These are phyloP conservation scores for Philypnodon macrostomus DNA, from an alignment of 2,797 vertebrate genomes.

Conservation along the genomic window DNA sequence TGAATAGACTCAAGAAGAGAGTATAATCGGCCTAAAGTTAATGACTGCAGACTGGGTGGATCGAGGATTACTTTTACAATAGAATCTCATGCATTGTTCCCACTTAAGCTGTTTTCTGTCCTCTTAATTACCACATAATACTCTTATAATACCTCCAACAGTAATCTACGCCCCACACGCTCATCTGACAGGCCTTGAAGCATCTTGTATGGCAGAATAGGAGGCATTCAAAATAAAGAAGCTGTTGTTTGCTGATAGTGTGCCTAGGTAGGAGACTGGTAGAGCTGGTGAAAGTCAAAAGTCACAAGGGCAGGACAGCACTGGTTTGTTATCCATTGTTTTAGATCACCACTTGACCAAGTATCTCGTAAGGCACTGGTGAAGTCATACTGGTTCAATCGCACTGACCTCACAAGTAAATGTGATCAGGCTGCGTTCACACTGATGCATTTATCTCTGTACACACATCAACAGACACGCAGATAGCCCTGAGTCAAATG, in stretches of 20 bases:
- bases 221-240: constrained; percentile 8
- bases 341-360: neutral
- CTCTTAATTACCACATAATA: constrained; percentile 55
- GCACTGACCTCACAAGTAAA: neutral
- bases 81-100: constrained; percentile 28
- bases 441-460: neutral
- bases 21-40: too few species aligned
- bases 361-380: neutral
- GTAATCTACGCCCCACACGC: constrained; percentile 45
- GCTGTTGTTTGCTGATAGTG: constrained; percentile 10
- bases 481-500: too few species aligned
- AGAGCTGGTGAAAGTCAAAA: constrained; percentile 1
- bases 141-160: constrained; percentile 41
- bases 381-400: neutral
- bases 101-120: constrained; percentile 41
- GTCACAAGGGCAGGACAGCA: constrained; percentile 9
- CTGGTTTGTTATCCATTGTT: neutral
- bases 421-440: neutral
- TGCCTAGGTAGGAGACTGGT: neutral
- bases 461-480: too few species aligned
- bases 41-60: neutral
- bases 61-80: neutral
- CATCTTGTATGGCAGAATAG: constrained; percentile 1
- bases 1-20: too few species aligned
- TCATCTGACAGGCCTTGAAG: constrained; percentile 9